Base-by-base conservation (phyloP, 2,888 invertebrate species). In the Pollenia angustigena region DNA sequence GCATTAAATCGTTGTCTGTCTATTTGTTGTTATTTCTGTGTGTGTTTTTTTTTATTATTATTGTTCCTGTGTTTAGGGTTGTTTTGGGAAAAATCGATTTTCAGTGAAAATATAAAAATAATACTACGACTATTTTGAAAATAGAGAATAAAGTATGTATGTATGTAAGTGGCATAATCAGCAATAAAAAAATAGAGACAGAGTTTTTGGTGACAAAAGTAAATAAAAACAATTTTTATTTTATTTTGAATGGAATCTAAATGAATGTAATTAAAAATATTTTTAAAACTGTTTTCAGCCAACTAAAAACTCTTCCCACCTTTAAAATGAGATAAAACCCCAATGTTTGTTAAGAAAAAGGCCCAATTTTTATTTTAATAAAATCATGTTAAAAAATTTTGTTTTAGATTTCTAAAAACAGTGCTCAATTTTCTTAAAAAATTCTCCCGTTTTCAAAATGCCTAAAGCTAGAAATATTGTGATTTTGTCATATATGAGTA, bases 21-120 rank as follows among this genome's bases (percentile, higher is more conserved):
- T 42, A 16, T 56, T 11, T 69, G 48, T 52, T 46, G 16, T 60
- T 52, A 4, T 42, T n/a, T n/a, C n/a, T n/a, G n/a, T n/a, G n/a
- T n/a, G n/a, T n/a, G n/a, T n/a, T n/a, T n/a, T n/a, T n/a, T n/a
- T n/a, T n/a, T n/a, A n/a, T 81, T 64, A 42, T n/a, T 10, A 16
- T n/a, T 58, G 23, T 32, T 79, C n/a, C 68, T n/a, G 12, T 3
- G 12, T 23, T 16, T 56, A 89, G 89, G 90, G 89, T 90, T 89
- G 23, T 68, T 54, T 44, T 46, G 42, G 85, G 90, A 91, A 92
- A 92, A 92, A 92, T 92, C 92, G 92, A 92, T 92, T 91, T 91
- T 90, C 86, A 87, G 71, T 78, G 69, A 88, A 88, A 81, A 32
- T 32, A 64, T 16, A 16, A 72, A 69, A 46, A 50, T 40, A 56